Evolutionary conservation across 2,113 vertebrate genomes (phyloP).

Genomic region (Taxidea taxus): DNA sequence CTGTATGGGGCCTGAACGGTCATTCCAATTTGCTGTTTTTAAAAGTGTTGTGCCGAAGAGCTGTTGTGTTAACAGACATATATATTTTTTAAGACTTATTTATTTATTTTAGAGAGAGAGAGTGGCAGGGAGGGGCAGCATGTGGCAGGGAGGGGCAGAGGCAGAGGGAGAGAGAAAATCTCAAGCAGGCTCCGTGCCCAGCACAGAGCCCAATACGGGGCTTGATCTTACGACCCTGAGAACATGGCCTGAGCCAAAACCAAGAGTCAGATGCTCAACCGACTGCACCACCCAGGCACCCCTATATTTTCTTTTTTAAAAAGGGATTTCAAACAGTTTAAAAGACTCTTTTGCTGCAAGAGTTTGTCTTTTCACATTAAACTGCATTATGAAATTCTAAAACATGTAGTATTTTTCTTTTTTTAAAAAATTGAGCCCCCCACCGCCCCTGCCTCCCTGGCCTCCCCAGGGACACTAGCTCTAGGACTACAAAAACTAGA

Average conservation of each 20-base stretch:
- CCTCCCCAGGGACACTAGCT: background rate
- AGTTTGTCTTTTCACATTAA: constrained; percentile 6
- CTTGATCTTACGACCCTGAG: background rate
- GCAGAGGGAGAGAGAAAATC: background rate
- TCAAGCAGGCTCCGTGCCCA: background rate
- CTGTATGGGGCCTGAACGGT: background rate
- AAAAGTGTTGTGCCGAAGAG: background rate
- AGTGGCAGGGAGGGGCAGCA: background rate
- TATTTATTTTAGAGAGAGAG: background rate
- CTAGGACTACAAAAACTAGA: background rate
- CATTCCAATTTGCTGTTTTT: background rate
- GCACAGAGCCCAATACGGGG: background rate
- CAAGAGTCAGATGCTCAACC: background rate
- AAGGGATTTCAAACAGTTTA: background rate
- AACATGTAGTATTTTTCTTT: background rate
- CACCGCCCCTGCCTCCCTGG: background rate
- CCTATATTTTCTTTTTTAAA: background rate
- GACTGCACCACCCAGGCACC: background rate
- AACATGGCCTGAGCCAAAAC: background rate
- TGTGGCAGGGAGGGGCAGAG: background rate
- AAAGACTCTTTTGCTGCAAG: background rate
- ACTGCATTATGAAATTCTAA: background rate
- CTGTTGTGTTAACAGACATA: background rate
- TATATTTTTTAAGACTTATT: background rate
- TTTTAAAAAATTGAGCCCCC: background rate